Percentiles rank a stretch among this genome's conserved stretches.
These are phyloP conservation scores for Anisognathus igniventris DNA, from an alignment of 2,797 vertebrate species.

Conservation along the genomic window DNA sequence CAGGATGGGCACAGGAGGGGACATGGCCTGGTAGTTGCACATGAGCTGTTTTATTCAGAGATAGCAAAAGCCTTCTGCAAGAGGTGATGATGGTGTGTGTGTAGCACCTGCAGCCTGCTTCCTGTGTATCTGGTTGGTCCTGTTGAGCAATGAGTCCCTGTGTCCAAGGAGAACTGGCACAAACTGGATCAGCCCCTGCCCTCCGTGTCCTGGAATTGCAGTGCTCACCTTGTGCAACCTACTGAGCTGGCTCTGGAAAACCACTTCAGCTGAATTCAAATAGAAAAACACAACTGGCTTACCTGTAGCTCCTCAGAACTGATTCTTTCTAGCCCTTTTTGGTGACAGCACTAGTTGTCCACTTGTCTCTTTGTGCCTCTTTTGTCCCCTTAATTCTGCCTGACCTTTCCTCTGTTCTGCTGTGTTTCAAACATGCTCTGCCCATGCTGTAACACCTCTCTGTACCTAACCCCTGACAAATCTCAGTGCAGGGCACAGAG, in stretches of 20 bases:
- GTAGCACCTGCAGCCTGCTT: background rate
- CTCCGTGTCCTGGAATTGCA: background rate
- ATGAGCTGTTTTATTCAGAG: background rate
- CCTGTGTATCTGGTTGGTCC: slow-evolving; percentile 1
- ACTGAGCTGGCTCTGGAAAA: background rate
- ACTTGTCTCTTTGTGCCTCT: background rate
- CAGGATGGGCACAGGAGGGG: background rate
- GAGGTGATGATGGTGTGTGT: background rate
- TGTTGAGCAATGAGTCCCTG: background rate
- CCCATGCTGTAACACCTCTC: background rate
- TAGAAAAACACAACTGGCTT: background rate
- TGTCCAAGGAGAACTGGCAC: background rate
- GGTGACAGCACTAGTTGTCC: background rate
- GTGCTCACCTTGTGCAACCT: background rate
- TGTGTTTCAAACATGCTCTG: background rate
- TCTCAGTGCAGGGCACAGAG: background rate
- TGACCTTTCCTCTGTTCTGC: background rate
- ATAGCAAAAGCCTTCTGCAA: background rate
- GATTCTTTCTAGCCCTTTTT: background rate
- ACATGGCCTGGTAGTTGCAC: background rate
- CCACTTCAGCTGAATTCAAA: background rate
- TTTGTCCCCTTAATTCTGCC: background rate
- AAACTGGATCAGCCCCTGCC: background rate
- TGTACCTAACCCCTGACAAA: fast-evolving
- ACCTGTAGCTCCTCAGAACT: background rate